Conservation (phyloP, 92 coral and sea anemone species). For the Zoanthus solanderi region DNA sequence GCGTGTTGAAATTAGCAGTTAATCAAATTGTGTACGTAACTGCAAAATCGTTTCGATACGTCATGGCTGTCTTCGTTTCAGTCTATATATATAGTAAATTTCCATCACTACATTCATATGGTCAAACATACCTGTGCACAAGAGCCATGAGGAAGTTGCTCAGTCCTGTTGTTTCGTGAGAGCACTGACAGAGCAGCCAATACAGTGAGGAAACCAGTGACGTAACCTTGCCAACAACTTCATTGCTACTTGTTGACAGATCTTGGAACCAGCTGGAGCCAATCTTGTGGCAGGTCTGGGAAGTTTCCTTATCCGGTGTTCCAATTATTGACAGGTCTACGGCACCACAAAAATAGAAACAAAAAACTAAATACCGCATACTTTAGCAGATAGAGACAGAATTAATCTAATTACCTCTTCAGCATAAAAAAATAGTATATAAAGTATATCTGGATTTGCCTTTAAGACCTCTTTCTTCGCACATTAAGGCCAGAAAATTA, state of each 20-base stretch:
- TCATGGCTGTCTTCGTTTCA: no score
- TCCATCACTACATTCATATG: background rate
- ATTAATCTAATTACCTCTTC: no score
- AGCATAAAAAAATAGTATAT: no score
- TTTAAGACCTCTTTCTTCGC: no score
- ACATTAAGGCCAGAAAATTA: no score
- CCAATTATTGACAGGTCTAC: slow-evolving; percentile 34
- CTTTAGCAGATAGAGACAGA: no score
- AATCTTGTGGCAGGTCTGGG: slow-evolving; percentile 2
- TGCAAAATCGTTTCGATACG: no score
- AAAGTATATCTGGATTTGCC: no score
- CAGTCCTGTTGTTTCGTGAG: slow-evolving; percentile 71
- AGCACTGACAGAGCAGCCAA: slow-evolving; percentile 81
- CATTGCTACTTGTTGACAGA: background rate
- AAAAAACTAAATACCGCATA: background rate
- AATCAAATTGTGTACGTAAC: no score
- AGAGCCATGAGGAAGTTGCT: slow-evolving; percentile 89
- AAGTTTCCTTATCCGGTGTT: background rate
- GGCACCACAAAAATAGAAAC: background rate
- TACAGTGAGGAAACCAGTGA: slow-evolving; percentile 89
- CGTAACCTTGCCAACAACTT: slow-evolving; percentile 14
- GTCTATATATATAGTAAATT: no score
- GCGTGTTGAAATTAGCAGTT: no score
- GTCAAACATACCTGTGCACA: slow-evolving; percentile 78
- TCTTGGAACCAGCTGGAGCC: slow-evolving; percentile 73